Base-by-base conservation (phyloP, 2,888 invertebrate genomes). In the Polydrusus tereticollis region DNA sequence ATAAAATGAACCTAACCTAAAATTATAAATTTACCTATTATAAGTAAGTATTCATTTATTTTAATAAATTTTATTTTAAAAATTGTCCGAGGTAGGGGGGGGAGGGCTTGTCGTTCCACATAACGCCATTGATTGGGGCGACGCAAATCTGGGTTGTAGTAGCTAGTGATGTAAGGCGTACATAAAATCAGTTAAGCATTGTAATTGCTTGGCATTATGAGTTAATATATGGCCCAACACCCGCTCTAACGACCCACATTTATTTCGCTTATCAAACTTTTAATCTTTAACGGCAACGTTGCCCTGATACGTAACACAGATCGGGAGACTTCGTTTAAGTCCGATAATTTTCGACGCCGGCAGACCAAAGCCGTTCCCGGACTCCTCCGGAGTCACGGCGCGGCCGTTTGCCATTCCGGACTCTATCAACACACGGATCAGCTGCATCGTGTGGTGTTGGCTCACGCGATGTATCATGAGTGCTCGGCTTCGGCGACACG, bases 301-400 rank as follows among this genome's bases (percentile, higher is more conserved):
- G 29, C 29, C 29, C 29, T 16, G 26, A 52, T 14, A 21, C 16
- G 16, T 10, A 8, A 16, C 21, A 8, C 7, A 1, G 26, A 16
- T 67, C 67, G 67, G 58, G 0, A 0, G 2, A 6, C 4, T 7
- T 52, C 68, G 68, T 6, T 7, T 20, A 14, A 8, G 5, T 20
- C 41, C 71, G 71, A 12, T 5, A 2, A 21, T 21, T 45, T 45
- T 58, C 70, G 70, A n/a, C 12, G 47, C 23, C 59, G 52, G 38
- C 50, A 50, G 59, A 18, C 14, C 62, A 29, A 38, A 36, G 36
- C 45, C 21, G 62, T 57, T 67, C 50, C 71, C 71, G 41, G 66
- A 71, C 43, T 66, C 18, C 57, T 72, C 68, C 60, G 73, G 73
- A 73, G 73, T 73, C 47, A 65, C 73, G 69, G 69, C 52, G 60